Evolutionary conservation across 2,888 invertebrate genomes (phyloP), one percentile per base, ranked within the genome.

Genomic region (Machimus atricapillus): DNA sequence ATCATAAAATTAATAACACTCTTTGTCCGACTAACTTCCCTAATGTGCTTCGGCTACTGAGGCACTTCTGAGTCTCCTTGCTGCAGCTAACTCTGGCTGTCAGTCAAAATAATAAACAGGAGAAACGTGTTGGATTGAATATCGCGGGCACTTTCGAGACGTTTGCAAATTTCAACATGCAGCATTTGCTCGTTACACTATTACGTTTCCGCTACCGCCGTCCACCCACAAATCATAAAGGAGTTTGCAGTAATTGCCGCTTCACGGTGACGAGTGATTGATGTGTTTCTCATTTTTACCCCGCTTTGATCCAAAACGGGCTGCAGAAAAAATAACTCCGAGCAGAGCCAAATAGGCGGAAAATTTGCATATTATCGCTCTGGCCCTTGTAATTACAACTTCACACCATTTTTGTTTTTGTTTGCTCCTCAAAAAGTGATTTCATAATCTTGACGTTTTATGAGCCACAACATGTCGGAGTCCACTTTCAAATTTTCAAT

Each of bases 311-410:
- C 79, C 79, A 46, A 46, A 46, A 52, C 52, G 46, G 31, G 52
- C 66, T 8, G 27, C 43, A 27, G 56, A 4, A 76, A 74, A 16
- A 74, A 31, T 52, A 12, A 23, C 43, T 31, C 73, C 66, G 27
- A 82, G 40, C 58, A 86, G 7, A 77, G 52, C 34, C 46, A 77
- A 86, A 86, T 52, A 56, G 52, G 37, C 56, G 27, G n/a, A 16
- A 52, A 52, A 86, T 86, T 86, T 86, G 85, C 85, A 86, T 86
- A 86, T 86, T 86, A 56, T 77, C 14, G 77, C 76, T 23, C 19
- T 27, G 66, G 23, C 74, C n/a, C 74, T 34, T 52, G 76, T 52
- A 85, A 85, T 85, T 85, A 76, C 76, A 85, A 73, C n/a, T 85
- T 74, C 34, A 27, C 76, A 43, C 23, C 52, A 74, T 52, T 76